Conservation (phyloP, 2,888 invertebrate species). For the Fabriciana adippe region DNA sequence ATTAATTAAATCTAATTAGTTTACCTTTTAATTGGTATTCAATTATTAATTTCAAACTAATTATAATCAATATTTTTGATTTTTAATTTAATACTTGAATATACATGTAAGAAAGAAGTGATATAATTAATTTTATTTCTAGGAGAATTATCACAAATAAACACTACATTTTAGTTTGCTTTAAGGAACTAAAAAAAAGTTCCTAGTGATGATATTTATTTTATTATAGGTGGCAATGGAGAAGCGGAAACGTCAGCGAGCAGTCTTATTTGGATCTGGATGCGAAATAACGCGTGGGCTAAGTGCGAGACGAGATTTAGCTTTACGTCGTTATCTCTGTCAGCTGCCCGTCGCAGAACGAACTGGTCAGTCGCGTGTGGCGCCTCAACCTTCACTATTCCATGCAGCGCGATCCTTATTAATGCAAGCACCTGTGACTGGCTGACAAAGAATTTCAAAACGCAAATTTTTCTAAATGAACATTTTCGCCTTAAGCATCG, state of each 20-base stretch:
- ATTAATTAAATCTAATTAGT: no score
- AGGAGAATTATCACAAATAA: no score
- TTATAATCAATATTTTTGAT: no score
- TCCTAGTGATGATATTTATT: background rate
- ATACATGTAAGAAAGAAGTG: background rate
- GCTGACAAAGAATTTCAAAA: constrained; percentile 56
- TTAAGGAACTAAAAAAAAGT: background rate
- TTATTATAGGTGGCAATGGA: constrained; percentile 82
- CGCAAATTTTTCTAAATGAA: constrained; percentile 31
- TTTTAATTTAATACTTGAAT: constrained; percentile 17
- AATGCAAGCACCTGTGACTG: constrained; percentile 70
- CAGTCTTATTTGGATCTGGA: constrained; percentile 87
- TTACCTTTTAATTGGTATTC: no score
- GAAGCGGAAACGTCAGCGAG: constrained; percentile 83
- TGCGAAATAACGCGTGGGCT: constrained; percentile 89
- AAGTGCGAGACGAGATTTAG: constrained; percentile 90
- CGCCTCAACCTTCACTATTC: constrained; percentile 76
- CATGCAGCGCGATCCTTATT: constrained; percentile 80
- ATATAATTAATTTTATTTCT: no score
- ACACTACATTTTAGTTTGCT: background rate
- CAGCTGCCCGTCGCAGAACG: constrained; percentile 85
- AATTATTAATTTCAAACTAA: no score
- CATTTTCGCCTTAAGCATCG: background rate
- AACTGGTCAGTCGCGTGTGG: constrained; percentile 72
- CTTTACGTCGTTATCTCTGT: constrained; percentile 86